A percentile compares a stretch with the other conserved stretches of the same genome.
phyloP scores from a whole-genome alignment of 2,113 vertebrate genomes.

The Irena cyanogastra region DNA sequence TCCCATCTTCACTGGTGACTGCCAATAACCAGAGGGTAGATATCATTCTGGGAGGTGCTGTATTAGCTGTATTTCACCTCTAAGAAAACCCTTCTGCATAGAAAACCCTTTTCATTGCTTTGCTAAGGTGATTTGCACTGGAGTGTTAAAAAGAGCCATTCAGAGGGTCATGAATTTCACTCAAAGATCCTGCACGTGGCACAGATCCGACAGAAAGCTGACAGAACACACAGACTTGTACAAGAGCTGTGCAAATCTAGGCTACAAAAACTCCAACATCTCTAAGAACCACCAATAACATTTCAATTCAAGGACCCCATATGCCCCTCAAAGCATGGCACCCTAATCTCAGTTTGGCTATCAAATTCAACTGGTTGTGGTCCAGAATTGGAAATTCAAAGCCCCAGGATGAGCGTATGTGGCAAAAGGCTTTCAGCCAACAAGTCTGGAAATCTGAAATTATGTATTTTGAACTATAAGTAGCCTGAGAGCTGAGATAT shows the following conservation, averaged over 20 bases:
- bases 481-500: background rate
- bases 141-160: background rate
- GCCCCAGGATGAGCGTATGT: background rate
- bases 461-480: conserved; percentile 1
- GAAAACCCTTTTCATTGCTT: background rate
- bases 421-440: background rate
- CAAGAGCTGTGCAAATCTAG: background rate
- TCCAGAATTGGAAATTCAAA: background rate
- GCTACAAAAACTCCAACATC: background rate
- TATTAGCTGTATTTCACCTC: background rate
- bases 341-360: background rate
- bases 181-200: background rate
- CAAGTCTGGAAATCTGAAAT: background rate
- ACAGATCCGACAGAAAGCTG: background rate
- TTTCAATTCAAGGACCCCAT: background rate
- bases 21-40: background rate
- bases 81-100: background rate
- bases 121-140: background rate
- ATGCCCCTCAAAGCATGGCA: background rate
- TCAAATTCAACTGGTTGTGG: background rate
- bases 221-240: background rate
- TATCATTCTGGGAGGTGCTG: background rate
- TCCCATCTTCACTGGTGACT: background rate
- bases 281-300: background rate
- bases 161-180: background rate